These are phyloP conservation scores for Drosophila algonquin DNA, from an alignment of 2,888 invertebrate species.

Conservation along the genomic window DNA sequence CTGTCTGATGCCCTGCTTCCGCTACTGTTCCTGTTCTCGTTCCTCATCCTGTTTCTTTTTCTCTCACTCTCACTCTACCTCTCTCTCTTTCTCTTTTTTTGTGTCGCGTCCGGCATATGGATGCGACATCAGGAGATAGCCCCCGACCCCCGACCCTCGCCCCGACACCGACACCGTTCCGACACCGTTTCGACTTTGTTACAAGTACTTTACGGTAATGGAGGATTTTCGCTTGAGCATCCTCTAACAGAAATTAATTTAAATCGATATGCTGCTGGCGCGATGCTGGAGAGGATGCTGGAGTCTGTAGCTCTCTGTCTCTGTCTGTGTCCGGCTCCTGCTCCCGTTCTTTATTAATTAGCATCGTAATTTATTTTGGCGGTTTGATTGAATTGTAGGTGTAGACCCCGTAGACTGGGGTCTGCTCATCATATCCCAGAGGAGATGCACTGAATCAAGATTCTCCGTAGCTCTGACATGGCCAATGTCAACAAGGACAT, in stretches of 20 bases:
- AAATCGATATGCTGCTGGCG: conserved; percentile 81
- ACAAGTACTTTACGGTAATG: conserved; percentile 84
- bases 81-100: conserved; percentile 36
- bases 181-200: conserved; percentile 77
- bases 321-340: conserved; percentile 27
- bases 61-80: conserved; percentile 14
- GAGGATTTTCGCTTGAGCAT: conserved; percentile 84
- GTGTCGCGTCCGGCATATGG: conserved; percentile 60
- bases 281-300: conserved; percentile 62
- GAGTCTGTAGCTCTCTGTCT: conserved; percentile 26
- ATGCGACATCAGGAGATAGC: conserved; percentile 68
- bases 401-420: neutral
- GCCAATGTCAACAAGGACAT: conserved; percentile 74
- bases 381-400: conserved; percentile 56
- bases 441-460: neutral
- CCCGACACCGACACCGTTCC: neutral
- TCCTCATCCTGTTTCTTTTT: conserved; percentile 1
- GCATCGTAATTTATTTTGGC: conserved; percentile 61
- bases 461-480: conserved; percentile 13
- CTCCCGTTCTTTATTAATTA: conserved; percentile 64
- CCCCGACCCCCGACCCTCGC: neutral
- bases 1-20: conserved; percentile 11
- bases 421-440: neutral
- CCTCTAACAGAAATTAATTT: conserved; percentile 84
- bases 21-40: conserved; percentile 52